Percentiles rank a stretch among this genome's conserved stretches.
These are phyloP conservation scores for Netelia virgata DNA, from an alignment of 2,888 invertebrate species.

Conservation along the genomic window DNA sequence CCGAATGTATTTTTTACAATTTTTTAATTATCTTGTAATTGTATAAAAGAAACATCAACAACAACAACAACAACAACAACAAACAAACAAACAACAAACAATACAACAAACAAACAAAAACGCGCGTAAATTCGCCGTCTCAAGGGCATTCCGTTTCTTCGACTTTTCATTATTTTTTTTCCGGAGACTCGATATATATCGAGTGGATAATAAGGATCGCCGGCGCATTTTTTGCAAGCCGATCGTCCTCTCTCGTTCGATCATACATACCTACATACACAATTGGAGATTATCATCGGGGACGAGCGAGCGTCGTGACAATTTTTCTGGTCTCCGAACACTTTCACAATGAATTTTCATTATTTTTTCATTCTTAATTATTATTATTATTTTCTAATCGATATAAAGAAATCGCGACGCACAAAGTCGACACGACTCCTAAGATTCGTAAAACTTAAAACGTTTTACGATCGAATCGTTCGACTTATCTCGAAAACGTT, in stretches of 20 bases:
- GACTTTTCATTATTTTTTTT: conserved; percentile 31
- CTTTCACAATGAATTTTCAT: neutral
- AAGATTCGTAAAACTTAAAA: too few species aligned
- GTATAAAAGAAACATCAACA: conserved; percentile 6
- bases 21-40: conserved; percentile 35
- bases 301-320: neutral
- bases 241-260: too few species aligned
- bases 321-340: conserved; percentile 28
- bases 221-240: too few species aligned
- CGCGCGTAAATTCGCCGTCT: conserved; percentile 31
- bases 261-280: too few species aligned
- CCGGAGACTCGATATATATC: conserved; percentile 23
- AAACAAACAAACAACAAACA: too few species aligned
- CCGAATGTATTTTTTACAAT: conserved; percentile 45
- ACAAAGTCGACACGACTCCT: conserved; percentile 6
- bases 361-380: neutral
- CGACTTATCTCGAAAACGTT: too few species aligned
- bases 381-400: too few species aligned
- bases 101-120: neutral
- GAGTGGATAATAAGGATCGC: too few species aligned
- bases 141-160: conserved; percentile 44
- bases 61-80: too few species aligned
- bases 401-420: too few species aligned
- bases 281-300: too few species aligned
- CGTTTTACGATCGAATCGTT: too few species aligned